A percentile compares a stretch with the other conserved stretches of the same genome.
phyloP scores from a whole-genome alignment of 1,140 invertebrate genomes.

The Megalopta genalis region DNA sequence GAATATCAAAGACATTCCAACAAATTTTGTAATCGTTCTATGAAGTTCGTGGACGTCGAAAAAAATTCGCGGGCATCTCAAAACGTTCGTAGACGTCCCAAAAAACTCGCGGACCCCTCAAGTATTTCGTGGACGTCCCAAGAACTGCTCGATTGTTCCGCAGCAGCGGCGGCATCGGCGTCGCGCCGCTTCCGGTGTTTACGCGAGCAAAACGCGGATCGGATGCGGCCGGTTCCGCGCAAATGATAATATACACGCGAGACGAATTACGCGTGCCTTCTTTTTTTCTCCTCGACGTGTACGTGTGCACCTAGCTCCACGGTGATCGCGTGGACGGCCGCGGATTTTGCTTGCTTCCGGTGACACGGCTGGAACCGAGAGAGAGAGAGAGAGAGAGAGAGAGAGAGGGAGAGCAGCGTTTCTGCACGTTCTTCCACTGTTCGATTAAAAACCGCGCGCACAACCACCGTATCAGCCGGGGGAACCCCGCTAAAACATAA shows the following conservation, averaged over 20 bases:
- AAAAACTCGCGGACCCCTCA: too few species aligned
- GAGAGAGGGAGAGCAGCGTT: too few species aligned
- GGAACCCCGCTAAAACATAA: conserved; percentile 4
- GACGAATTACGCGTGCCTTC: conserved; percentile 51
- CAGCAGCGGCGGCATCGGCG: conserved; percentile 21
- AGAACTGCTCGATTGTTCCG: conserved; percentile 24
- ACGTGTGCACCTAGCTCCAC: not conserved
- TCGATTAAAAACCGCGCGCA: not conserved
- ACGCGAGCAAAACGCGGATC: conserved; percentile 34
- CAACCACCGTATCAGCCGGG: not conserved
- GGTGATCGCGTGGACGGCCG: conserved; percentile 41
- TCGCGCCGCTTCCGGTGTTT: conserved; percentile 56
- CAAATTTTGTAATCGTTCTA: too few species aligned
- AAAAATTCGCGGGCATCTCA: too few species aligned
- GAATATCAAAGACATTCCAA: too few species aligned
- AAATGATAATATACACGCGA: conserved; percentile 61
- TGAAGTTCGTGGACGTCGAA: too few species aligned
- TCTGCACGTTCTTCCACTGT: not conserved
- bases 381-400: too few species aligned
- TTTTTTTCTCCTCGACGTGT: too few species aligned
- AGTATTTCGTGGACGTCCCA: not conserved
- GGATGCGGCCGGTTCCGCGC: conserved; percentile 6
- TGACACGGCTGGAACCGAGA: not conserved
- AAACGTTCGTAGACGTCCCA: too few species aligned
- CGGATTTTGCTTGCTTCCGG: conserved; percentile 34